Percentiles rank a stretch among this genome's conserved stretches.
phyloP scores from a whole-genome alignment of 2,797 vertebrate genomes.

The Gobionotothen gibberifrons region DNA sequence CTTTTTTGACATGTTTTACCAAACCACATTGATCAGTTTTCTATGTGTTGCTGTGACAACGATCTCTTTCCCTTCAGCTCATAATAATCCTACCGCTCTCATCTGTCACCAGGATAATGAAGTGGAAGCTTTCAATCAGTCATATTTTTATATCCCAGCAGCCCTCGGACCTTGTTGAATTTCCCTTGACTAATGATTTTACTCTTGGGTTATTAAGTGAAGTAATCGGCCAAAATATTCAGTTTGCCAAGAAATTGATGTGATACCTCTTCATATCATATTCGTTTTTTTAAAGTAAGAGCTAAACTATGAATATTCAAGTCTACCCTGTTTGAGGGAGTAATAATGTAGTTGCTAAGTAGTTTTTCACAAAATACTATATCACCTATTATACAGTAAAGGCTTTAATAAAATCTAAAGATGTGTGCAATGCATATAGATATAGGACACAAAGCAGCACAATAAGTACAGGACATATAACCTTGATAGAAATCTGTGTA shows the following conservation, averaged over 20 bases:
- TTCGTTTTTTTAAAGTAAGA: slow-evolving; percentile 28
- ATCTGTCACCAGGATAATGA: slow-evolving; percentile 71
- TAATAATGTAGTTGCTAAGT: neutral
- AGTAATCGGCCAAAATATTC: slow-evolving; percentile 75
- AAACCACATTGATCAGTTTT: neutral
- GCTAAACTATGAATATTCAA: slow-evolving; percentile 18
- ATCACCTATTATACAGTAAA: too few relatives aligned
- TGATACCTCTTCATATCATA: slow-evolving; percentile 16
- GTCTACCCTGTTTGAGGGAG: neutral
- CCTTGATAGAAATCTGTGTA: too few relatives aligned
- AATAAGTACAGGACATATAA: too few relatives aligned
- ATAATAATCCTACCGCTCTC: slow-evolving; percentile 51
- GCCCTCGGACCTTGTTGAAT: slow-evolving; percentile 50
- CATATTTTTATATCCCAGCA: slow-evolving; percentile 60
- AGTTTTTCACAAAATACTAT: too few relatives aligned
- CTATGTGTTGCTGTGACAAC: slow-evolving; percentile 2
- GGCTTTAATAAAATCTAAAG: too few relatives aligned
- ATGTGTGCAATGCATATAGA: too few relatives aligned
- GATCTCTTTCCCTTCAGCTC: slow-evolving; percentile 38
- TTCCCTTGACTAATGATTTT: slow-evolving; percentile 70
- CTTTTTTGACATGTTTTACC: neutral
- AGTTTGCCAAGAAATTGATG: slow-evolving; percentile 42
- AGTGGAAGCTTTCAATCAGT: slow-evolving; percentile 73
- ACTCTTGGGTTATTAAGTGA: slow-evolving; percentile 76
- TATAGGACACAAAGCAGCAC: too few relatives aligned